Conservation (phyloP, 2,888 invertebrate genomes). For the Drosophila pseudotakahashii region DNA sequence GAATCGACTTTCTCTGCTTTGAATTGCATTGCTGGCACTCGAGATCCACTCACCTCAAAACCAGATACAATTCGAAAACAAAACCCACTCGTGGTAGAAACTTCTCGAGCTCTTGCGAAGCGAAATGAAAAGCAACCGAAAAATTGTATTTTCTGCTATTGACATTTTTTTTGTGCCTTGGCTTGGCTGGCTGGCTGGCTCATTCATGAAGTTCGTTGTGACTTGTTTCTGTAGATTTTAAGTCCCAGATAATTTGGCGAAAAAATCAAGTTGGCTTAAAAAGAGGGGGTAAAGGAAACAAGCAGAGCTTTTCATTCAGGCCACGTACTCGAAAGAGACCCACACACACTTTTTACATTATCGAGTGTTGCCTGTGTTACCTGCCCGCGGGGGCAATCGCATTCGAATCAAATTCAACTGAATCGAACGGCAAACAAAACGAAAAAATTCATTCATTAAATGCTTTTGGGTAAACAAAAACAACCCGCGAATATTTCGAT, state of each 20-base stretch:
- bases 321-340: slow-evolving; percentile 61
- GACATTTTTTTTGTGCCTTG: slow-evolving; percentile 48
- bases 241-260: slow-evolving; percentile 67
- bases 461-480: slow-evolving; percentile 48
- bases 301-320: slow-evolving; percentile 62
- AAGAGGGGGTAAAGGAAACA: neutral
- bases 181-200: slow-evolving; percentile 31
- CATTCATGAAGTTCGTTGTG: slow-evolving; percentile 64
- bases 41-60: slow-evolving; percentile 10
- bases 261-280: slow-evolving; percentile 48
- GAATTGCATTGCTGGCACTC: slow-evolving; percentile 9
- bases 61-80: slow-evolving; percentile 17
- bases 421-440: slow-evolving; percentile 34
- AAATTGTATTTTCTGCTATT: slow-evolving; percentile 38
- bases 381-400: slow-evolving; percentile 33
- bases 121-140: slow-evolving; percentile 19
- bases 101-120: slow-evolving; percentile 17
- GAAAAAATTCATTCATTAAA: slow-evolving; percentile 67
- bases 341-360: slow-evolving; percentile 57
- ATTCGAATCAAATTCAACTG: slow-evolving; percentile 7
- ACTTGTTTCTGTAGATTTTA: slow-evolving; percentile 58
- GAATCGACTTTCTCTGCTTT: slow-evolving; percentile 22
- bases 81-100: slow-evolving; percentile 20
- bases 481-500: slow-evolving; percentile 22
- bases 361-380: slow-evolving; percentile 44